Base-by-base conservation (phyloP, 92 coral and sea anemone species). In the Palythoa grandis region DNA sequence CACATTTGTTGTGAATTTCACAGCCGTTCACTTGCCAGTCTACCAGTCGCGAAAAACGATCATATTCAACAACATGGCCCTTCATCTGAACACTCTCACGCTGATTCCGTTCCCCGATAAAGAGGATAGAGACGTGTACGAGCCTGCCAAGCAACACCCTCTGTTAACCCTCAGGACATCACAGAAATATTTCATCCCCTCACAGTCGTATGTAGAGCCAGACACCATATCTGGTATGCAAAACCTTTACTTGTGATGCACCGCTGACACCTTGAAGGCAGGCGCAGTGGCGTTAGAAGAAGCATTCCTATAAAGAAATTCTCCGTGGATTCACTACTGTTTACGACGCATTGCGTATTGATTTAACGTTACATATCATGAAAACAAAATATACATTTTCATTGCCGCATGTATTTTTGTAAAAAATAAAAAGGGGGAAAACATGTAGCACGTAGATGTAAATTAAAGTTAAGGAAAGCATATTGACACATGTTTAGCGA, bases 111-210 rank as follows among this genome's bases (percentile, higher is more conserved):
- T 96, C 85, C 97, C 95, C 9, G 92, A 93, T 67, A 82, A 78
- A 15, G 91, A 87, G 5, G 99, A 96, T 76, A 23, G 40, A 14
- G 90, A 91, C 23, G 87, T 93, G 48, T 96, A 96, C 87, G 99
- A 96, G 82, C 89, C 97, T 3, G 87, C 92, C 54, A 83, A 92
- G 73, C 96, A 91, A 73, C 93, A 95, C 39, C 90, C 92, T 35
- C 92, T 96, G 17, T 74, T 96, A 35, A 96, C 99, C 7, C 90
- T 96, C 2, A 86, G 98, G 25, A 90, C 99, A 13, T 90, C 99
- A 43, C 99, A 96, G 87, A 96, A 96, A 85, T 96, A 96, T 83
- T 96, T 95, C 74, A 84, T 94, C 80, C 99, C 98, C 10, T 91
- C 94, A 0, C 94, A 90, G 78, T 96, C 99, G 2, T 94, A 90